Percentiles rank a stretch among this genome's conserved stretches.
These are phyloP conservation scores for Hemiprocne comata DNA, from an alignment of 2,113 vertebrate species.

Conservation along the genomic window DNA sequence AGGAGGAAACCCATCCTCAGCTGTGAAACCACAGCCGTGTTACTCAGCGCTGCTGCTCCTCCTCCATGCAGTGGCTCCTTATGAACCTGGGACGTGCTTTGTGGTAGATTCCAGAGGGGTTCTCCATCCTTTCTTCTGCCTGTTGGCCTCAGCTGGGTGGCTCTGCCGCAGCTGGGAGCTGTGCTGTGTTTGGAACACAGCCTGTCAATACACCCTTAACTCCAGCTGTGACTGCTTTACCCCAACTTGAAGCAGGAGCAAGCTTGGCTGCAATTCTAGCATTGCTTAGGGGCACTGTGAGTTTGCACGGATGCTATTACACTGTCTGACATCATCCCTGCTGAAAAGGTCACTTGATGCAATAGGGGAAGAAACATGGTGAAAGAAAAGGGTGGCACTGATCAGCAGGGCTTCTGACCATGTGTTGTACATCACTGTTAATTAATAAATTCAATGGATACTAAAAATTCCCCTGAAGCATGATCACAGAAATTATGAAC, in stretches of 20 bases:
- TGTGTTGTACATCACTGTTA: not conserved
- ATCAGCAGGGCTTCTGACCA: not conserved
- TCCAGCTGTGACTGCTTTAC: not conserved
- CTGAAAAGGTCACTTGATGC: not conserved
- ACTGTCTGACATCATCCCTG: fast-evolving
- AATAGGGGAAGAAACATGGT: not conserved
- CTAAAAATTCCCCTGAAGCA: not conserved
- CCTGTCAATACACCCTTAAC: not conserved
- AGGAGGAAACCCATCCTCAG: not conserved
- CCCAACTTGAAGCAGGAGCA: not conserved
- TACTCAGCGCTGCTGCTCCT: not conserved
- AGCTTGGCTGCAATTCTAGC: not conserved
- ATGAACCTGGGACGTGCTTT: fast-evolving
- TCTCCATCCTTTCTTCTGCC: not conserved
- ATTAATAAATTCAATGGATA: not conserved
- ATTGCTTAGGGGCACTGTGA: not conserved
- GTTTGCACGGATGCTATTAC: not conserved
- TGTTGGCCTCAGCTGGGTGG: not conserved
- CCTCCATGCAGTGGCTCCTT: not conserved
- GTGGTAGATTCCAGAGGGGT: no score
- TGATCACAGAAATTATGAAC: not conserved
- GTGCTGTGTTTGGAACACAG: not conserved
- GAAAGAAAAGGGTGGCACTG: not conserved
- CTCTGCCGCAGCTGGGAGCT: not conserved
- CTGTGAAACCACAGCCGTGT: not conserved